Base-by-base conservation (phyloP, 2,113 vertebrate genomes). In the Eulemur rufifrons region DNA sequence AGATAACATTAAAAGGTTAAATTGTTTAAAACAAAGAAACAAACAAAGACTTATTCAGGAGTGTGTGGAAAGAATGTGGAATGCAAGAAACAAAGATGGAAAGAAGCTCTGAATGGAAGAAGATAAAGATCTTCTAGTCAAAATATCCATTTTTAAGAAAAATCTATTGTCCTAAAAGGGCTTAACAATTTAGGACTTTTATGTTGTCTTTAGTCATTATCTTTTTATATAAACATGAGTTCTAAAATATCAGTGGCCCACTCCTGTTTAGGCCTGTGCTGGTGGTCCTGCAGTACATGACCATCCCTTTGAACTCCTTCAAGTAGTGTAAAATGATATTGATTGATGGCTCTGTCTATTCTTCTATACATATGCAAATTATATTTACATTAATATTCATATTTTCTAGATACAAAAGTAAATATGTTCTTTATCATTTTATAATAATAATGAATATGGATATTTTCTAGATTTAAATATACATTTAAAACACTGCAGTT, bases 321-420 rank as follows among this genome's bases (percentile, higher is more conserved):
- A 37, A 82, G 6, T 18, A 29, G 17, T 23, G 14, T 34, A 74
- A 92, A 91, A 85, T 8, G 42, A 47, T 68, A 45, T 13, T 90
- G 94, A 96, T 88, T 66, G 77, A 97, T 88, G 82, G 34, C 15
- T 66, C 76, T 42, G 39, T 47, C 69, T 81, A 68, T 83, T 61
- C 66, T 74, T 52, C 77, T 86, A 89, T 89, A 94, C 77, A 96
- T 47, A 95, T 96, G 96, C 66, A 97, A 97, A 97, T 98, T 64
- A 18, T 7, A 7, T 64, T 69, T 66, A 3, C 13, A 94, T 95
- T 83, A 96, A 90, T 86, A 93, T 95, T 91, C 91, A 95, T 95
- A 85, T 69, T 94, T 95, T 73, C 52, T 32, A 64, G 17, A n/a
- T 45, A 56, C 42, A 88, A 90, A 95, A 81, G 45, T 61, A 73